A percentile compares a stretch with the other conserved stretches of the same genome.
phyloP scores from a whole-genome alignment of 2,113 vertebrate genomes.

The Rafetus swinhoei region DNA sequence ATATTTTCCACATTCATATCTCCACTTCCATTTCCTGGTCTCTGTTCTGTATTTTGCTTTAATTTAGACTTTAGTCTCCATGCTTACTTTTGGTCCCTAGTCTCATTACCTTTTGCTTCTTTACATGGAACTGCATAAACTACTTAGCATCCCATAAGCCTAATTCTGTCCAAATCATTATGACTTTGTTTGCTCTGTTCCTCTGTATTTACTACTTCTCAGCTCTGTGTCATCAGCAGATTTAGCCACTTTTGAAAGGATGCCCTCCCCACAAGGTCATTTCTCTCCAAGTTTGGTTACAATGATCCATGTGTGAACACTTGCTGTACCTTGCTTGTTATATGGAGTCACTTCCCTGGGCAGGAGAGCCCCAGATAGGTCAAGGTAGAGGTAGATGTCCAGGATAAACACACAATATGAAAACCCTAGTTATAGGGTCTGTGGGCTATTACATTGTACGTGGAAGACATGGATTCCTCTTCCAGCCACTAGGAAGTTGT shows the following conservation, averaged over 20 bases:
- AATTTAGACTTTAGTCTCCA: slow-evolving; percentile 38
- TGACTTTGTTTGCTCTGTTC: slow-evolving; percentile 73
- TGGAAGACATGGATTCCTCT: no score
- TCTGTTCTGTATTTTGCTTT: slow-evolving; percentile 38
- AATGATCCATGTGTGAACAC: slow-evolving; percentile 2
- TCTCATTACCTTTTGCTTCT: slow-evolving; percentile 68
- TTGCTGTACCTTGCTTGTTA: background rate
- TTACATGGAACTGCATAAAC: slow-evolving; percentile 62
- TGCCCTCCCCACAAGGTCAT: slow-evolving; percentile 43
- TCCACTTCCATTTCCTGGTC: slow-evolving; percentile 46
- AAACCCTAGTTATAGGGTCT: background rate
- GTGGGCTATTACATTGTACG: no score
- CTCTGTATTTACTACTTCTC: slow-evolving; percentile 69
- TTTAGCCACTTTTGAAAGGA: slow-evolving; percentile 61
- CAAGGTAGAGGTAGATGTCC: background rate
- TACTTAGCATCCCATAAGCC: slow-evolving; percentile 73
- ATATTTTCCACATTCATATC: slow-evolving; percentile 13
- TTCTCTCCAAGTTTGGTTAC: slow-evolving; percentile 28
- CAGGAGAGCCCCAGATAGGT: background rate
- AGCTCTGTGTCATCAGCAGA: slow-evolving; percentile 62
- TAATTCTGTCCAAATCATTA: slow-evolving; percentile 71
- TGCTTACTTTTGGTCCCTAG: slow-evolving; percentile 61
- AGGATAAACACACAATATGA: background rate
- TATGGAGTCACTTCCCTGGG: background rate
- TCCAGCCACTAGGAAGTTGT: no score